Base-by-base conservation (phyloP, 1,140 invertebrate species). In the Muscidifurax raptorellus region DNA sequence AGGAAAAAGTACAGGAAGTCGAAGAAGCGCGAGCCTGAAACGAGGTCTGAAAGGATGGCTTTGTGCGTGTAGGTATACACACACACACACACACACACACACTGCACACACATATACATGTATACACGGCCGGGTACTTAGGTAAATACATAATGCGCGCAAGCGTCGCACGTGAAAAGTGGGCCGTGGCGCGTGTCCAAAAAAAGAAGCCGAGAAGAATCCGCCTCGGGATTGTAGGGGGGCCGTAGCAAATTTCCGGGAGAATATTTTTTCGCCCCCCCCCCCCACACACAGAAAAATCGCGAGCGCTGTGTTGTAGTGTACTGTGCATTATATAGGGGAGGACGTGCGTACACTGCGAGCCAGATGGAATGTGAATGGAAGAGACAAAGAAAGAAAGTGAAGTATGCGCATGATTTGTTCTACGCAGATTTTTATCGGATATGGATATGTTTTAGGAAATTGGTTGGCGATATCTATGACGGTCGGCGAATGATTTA, bases 211-310 rank as follows among this genome's bases (percentile, higher is more conserved):
- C 13, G 18, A 18, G 47, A 52, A 74, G 64, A 47, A 28, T 80
- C 3, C 44, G 25, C 79, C 18, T 30, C n/a, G 66, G 40, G 47
- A 44, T 66, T 4, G 52, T 32, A 66, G 27, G 27, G 27, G 25
- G 28, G 12, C 2, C 22, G 85, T 86, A 86, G 87, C 75, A 85
- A 85, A 86, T 86, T 87, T 87, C 83, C 86, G 80, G 84, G 27
- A 44, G 44, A 64, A 18, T 36, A 82, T 74, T 40, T 74, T 82
- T 82, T 30, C 25, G 15, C 15, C 28, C 30, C 27, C 15, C 27
- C 0, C 0, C 32, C n/a, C n/a, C n/a, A n/a, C n/a, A n/a, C n/a
- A n/a, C n/a, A n/a, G 76, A 47, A 79, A 69, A 27, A 67, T 78
- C 15, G 44, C 47, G 10, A 47, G 18, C 13, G 47, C 47, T 40